Conservation (phyloP, 2,888 invertebrate genomes). For the Ectemnius cavifrons region DNA sequence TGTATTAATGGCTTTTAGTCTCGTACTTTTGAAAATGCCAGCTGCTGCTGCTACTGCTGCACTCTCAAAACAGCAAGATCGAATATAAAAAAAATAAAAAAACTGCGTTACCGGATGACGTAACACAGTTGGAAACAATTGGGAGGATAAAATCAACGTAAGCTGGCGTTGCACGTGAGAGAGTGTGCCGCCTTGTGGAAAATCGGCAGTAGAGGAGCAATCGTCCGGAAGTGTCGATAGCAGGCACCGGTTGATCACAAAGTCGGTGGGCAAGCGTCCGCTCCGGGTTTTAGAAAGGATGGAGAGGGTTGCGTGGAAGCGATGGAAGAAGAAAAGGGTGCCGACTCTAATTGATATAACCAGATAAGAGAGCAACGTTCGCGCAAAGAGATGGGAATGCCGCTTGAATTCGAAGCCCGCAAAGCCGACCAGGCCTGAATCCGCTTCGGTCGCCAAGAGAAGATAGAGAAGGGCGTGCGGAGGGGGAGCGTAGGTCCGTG, state of each 20-base stretch:
- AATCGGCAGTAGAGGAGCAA: conserved; percentile 23
- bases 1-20: no score
- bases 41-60: no score
- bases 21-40: no score
- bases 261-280: neutral
- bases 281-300: neutral
- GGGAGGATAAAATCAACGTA: no score
- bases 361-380: conserved; percentile 49
- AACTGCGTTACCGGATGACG: no score
- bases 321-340: conserved; percentile 29
- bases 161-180: no score
- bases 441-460: neutral
- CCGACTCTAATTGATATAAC: conserved; percentile 59
- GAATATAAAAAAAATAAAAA: no score
- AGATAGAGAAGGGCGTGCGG: neutral
- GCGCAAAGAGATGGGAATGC: conserved; percentile 42
- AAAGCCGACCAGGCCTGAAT: conserved; percentile 1
- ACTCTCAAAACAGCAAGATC: no score
- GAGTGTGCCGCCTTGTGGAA: neutral
- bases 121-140: no score
- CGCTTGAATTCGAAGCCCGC: conserved; percentile 50
- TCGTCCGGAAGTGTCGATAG: conserved; percentile 49
- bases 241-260: conserved; percentile 30
- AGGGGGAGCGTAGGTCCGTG: conserved; percentile 10
- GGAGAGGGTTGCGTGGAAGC: conserved; percentile 33